These are phyloP conservation scores for Drosophila dunni DNA, from an alignment of 1,140 invertebrate genomes.

Conservation along the genomic window DNA sequence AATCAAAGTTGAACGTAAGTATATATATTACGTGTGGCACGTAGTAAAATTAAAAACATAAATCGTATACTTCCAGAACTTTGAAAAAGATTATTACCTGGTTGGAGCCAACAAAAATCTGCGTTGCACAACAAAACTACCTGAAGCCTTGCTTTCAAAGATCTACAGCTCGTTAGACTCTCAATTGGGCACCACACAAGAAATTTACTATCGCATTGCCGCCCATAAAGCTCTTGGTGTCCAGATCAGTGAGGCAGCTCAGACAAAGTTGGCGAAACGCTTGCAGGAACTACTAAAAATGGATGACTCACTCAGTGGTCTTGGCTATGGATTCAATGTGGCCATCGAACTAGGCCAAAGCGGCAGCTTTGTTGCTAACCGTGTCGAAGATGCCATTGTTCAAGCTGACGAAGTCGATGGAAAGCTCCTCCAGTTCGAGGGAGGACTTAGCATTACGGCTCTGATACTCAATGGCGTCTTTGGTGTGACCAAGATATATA, in stretches of 20 bases:
- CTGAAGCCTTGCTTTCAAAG: conserved; percentile 61
- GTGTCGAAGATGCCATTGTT: conserved; percentile 95
- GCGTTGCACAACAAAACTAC: conserved; percentile 64
- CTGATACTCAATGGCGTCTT: conserved; percentile 86
- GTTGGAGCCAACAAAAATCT: conserved; percentile 77
- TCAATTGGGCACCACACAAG: conserved; percentile 64
- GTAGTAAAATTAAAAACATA: neutral
- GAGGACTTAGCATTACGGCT: conserved; percentile 89
- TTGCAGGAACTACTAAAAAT: conserved; percentile 90
- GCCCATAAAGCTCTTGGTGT: conserved; percentile 69
- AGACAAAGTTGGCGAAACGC: conserved; percentile 87
- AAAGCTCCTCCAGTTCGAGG: conserved; percentile 95
- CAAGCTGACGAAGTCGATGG: conserved; percentile 98
- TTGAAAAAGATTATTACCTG: conserved; percentile 82
- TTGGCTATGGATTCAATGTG: conserved; percentile 94
- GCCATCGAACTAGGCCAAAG: conserved; percentile 88
- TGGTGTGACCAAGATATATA: conserved; percentile 89
- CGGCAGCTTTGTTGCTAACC: conserved; percentile 90
- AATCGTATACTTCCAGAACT: conserved; percentile 57
- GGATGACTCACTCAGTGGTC: conserved; percentile 90
- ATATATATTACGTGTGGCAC: neutral
- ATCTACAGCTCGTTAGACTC: conserved; percentile 63
- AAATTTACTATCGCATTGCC: conserved; percentile 75
- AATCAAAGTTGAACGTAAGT: conserved; percentile 83
- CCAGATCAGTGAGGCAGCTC: conserved; percentile 84